A percentile compares a stretch with the other conserved stretches of the same genome.
Conservation (phyloP, 2,888 invertebrate species). For the Timandra comae region DNA sequence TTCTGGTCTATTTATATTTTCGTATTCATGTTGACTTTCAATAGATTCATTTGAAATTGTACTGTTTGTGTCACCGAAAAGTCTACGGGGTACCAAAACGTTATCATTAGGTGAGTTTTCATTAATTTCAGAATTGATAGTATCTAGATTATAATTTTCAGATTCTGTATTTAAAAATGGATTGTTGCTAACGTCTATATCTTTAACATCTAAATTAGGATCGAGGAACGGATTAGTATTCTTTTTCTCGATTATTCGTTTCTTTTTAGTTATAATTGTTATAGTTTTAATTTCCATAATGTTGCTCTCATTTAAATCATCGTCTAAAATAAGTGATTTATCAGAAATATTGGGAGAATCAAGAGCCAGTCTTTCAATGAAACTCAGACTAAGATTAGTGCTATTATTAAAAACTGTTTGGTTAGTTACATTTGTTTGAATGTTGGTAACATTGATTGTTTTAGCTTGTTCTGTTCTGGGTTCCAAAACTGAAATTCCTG, state of each 20-base stretch:
- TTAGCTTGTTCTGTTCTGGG: conserved; percentile 37
- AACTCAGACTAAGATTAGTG: conserved; percentile 59
- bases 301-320: conserved; percentile 71
- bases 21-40: conserved; percentile 50
- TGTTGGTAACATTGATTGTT: conserved; percentile 38
- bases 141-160: conserved; percentile 41
- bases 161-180: conserved; percentile 49
- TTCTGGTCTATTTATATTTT: conserved; percentile 58
- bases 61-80: conserved; percentile 62
- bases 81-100: conserved; percentile 47
- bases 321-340: conserved; percentile 61
- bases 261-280: conserved; percentile 65
- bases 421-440: conserved; percentile 52
- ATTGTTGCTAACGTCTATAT: conserved; percentile 31
- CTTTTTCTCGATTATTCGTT: conserved; percentile 34
- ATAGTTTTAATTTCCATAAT: conserved; percentile 75
- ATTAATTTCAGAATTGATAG: conserved; percentile 27
- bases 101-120: conserved; percentile 20
- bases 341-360: conserved; percentile 59
- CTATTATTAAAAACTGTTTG: conserved; percentile 57
- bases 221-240: conserved; percentile 68
- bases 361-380: conserved; percentile 62
- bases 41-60: conserved; percentile 63
- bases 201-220: conserved; percentile 39
- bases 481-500: conserved; percentile 50